phyloP scores from a whole-genome alignment of 2,888 invertebrate genomes.

The Tuta absoluta region DNA sequence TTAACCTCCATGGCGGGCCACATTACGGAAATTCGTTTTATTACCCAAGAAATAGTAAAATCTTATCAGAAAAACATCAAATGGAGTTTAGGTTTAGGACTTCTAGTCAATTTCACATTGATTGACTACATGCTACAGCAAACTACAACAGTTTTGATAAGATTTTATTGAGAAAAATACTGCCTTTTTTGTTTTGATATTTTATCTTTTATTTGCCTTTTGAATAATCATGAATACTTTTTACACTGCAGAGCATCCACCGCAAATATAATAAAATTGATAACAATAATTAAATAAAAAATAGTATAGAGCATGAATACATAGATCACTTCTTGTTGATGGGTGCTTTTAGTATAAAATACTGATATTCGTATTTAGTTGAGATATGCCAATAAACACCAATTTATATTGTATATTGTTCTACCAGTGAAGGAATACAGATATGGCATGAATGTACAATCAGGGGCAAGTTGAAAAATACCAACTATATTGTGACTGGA shows the following conservation, averaged over 20 bases:
- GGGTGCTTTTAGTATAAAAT: slow-evolving; percentile 50
- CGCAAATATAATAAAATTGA: background rate
- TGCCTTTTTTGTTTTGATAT: slow-evolving; percentile 31
- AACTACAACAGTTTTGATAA: slow-evolving; percentile 27
- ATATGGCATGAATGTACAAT: slow-evolving; percentile 37
- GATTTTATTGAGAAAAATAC: slow-evolving; percentile 33
- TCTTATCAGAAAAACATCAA: slow-evolving; percentile 18
- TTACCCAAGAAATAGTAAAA: slow-evolving; percentile 21
- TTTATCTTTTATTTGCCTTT: slow-evolving; percentile 34
- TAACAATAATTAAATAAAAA: slow-evolving; percentile 14
- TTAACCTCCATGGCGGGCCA: background rate
- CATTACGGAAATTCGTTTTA: slow-evolving; percentile 7
- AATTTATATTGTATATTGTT: slow-evolving; percentile 31
- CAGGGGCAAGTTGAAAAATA: slow-evolving; percentile 70
- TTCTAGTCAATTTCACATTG: slow-evolving; percentile 30
- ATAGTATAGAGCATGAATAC: slow-evolving; percentile 10
- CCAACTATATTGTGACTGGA: slow-evolving; percentile 62
- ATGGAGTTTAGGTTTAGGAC: background rate
- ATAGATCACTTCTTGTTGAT: slow-evolving; percentile 33
- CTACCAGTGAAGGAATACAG: slow-evolving; percentile 26
- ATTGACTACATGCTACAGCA: slow-evolving; percentile 20
- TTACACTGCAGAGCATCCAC: slow-evolving; percentile 27
- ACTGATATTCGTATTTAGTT: slow-evolving; percentile 38
- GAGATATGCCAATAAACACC: slow-evolving; percentile 21
- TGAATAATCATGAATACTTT: slow-evolving; percentile 33